These are phyloP conservation scores for Motacilla alba DNA, from an alignment of 2,113 vertebrate genomes.

Conservation along the genomic window DNA sequence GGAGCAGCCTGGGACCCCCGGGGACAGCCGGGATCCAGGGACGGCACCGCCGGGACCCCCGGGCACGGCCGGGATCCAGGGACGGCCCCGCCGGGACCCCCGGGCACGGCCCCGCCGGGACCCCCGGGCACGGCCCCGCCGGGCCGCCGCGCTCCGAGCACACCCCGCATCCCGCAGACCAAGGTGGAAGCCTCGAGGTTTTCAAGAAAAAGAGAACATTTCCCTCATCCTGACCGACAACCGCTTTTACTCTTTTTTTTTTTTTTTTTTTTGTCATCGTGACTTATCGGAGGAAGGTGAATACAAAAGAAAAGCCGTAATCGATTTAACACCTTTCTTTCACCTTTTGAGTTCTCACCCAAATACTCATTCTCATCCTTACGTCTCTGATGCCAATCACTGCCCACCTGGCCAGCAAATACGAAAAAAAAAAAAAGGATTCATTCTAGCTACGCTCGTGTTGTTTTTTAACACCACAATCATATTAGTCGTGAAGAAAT, in stretches of 20 bases:
- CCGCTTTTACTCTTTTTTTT: too few species aligned
- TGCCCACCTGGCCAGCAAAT: background rate
- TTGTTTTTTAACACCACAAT: background rate
- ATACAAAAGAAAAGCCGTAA: background rate
- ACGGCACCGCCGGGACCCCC: too few species aligned
- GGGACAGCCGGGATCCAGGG: too few species aligned
- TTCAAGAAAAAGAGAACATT: background rate
- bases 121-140: too few species aligned
- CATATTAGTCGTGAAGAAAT: background rate
- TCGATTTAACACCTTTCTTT: background rate
- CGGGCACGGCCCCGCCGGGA: too few species aligned
- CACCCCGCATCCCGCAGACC: background rate
- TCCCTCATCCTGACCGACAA: rapidly evolving
- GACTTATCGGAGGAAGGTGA: background rate
- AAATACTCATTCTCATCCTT: background rate
- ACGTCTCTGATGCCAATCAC: background rate
- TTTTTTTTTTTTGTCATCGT: background rate
- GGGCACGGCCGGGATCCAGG: too few species aligned
- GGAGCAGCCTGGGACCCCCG: too few species aligned
- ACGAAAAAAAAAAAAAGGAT: rapidly evolving
- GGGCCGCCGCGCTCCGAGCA: rapidly evolving
- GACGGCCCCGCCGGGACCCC: too few species aligned
- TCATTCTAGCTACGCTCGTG: rapidly evolving
- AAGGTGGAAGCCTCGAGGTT: rapidly evolving
- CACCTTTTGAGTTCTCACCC: background rate